Evolutionary conservation across 2,888 invertebrate genomes (phyloP).

Genomic region (Brachypalpus laphriformis): DNA sequence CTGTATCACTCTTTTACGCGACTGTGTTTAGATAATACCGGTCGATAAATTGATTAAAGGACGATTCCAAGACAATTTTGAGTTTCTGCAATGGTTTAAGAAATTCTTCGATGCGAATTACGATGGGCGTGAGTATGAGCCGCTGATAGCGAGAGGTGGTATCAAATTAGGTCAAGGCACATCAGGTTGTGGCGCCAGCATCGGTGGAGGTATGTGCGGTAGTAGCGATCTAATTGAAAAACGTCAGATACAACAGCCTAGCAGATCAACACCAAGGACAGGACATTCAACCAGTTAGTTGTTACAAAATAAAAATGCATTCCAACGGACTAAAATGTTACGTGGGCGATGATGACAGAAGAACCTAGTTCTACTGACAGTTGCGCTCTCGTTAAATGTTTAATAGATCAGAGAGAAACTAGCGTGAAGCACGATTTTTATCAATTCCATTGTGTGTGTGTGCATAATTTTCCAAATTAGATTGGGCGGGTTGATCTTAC

Average conservation of each 20-base stretch:
- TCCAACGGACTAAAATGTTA: too few species aligned
- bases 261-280: constrained; percentile 74
- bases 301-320: constrained; percentile 26
- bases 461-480: constrained; percentile 23
- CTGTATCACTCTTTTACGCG: constrained; percentile 33
- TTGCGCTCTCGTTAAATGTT: neutral
- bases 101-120: constrained; percentile 99
- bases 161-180: constrained; percentile 90
- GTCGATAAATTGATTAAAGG: constrained; percentile 99
- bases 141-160: constrained; percentile 93
- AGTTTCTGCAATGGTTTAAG: constrained; percentile 99
- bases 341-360: constrained; percentile 5
- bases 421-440: constrained; percentile 72
- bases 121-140: constrained; percentile 98
- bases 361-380: constrained; percentile 13
- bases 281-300: constrained; percentile 75
- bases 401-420: constrained; percentile 6
- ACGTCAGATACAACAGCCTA: constrained; percentile 80
- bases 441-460: constrained; percentile 16
- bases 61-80: constrained; percentile 99
- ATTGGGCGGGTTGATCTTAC: constrained; percentile 15
- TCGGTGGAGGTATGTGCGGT: constrained; percentile 86
- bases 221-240: constrained; percentile 80
- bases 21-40: constrained; percentile 93
- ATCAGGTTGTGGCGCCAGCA: constrained; percentile 77